Base-by-base conservation (phyloP, 2,888 invertebrate genomes). In the Rhimphoctona megacephalus region DNA sequence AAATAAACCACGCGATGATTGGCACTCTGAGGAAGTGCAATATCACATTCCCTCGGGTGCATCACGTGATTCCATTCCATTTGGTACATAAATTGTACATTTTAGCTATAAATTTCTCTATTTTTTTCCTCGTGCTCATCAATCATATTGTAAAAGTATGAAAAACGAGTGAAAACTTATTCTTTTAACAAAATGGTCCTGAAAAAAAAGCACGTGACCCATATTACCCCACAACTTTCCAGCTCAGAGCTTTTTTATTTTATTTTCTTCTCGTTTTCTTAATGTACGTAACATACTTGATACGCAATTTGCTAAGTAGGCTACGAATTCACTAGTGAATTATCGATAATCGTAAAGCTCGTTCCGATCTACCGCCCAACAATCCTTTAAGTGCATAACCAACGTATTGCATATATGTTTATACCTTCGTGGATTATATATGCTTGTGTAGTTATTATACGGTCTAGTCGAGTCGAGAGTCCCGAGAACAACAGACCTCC, bases 321-420 rank as follows among this genome's bases (percentile, higher is more conserved):
- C 73, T 52, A 22, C 54, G 30, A 74, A 74, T 66, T 81, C 54
- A 74, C 66, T n/a, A 30, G 73, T 39, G 39, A 43, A 74, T 81
- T 30, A 54, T 67, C 81, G 81, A 81, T 83, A 57, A 86, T 72
- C 80, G 64, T 70, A 80, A 52, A 67, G 77, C 70, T 81, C 85
- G 80, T 81, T 81, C 76, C 77, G 66, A 77, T 82, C 83, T 66
- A 72, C 70, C 81, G 69, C 54, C 36, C 83, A 36, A 43, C 69
- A 76, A 64, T 79, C 46, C 73, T 54, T 46, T 46, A 43, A 80
- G 25, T 77, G 73, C 54, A 79, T 49, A 52, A 54, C 66, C 73
- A 73, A 69, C 36, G 11, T 46, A 22, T 57, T 4, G 61, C 61
- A 17, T 61, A 17, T 61, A 5, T 61, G 19, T 30, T 30, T 4